Base-by-base conservation (phyloP, 1,140 invertebrate species). In the Coelopa frigida region DNA sequence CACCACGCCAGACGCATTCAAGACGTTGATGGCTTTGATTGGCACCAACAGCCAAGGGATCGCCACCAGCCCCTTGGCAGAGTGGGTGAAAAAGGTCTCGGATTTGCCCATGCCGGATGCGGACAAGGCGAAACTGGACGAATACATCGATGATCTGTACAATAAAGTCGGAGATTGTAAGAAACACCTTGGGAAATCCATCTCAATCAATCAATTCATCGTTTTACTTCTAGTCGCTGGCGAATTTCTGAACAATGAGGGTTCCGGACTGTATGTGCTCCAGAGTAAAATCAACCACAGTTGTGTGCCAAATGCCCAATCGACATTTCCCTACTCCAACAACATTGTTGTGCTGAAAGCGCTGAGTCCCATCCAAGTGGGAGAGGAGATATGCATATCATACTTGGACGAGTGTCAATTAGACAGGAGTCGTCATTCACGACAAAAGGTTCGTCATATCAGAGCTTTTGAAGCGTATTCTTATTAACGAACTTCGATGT, bases 1-100 rank as follows among this genome's bases (percentile, higher is more conserved):
- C 74, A 78, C 93, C 29, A 91, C 86, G 18, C 80, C 82, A 11
- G 85, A 90, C 54, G 91, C 91, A 1, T 97, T 97, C 70, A 78
- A 79, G 56, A 82, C 84, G 31, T 65, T 97, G 23, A 78, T 97
- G 70, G 89, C 90, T 23, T 71, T 97, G 24, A 78, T 96, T 53
- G 92, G 89, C 14, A 91, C 86, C 22, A 97, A 98, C 73, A 88
- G 87, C 1, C 94, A 97, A 74, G 94, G 93, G 18, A 44, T 97
- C 52, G 93, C 90, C 4, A 91, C 90, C 5, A 94, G 88, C 73
- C 78, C 90, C 0, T 80, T 95, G 33, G 83, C 86, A 49, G 75
- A 81, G 46, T 96, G 91, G 91, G 84, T 87, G 0, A 82, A 82
- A 53, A 85, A 85, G 52, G 81, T 86, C 39, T 77, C 81, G 22